Percentiles rank a stretch among this genome's conserved stretches.
Evolutionary conservation across 2,113 vertebrate species (phyloP).

Genomic region (Phyllostomus hastatus): DNA sequence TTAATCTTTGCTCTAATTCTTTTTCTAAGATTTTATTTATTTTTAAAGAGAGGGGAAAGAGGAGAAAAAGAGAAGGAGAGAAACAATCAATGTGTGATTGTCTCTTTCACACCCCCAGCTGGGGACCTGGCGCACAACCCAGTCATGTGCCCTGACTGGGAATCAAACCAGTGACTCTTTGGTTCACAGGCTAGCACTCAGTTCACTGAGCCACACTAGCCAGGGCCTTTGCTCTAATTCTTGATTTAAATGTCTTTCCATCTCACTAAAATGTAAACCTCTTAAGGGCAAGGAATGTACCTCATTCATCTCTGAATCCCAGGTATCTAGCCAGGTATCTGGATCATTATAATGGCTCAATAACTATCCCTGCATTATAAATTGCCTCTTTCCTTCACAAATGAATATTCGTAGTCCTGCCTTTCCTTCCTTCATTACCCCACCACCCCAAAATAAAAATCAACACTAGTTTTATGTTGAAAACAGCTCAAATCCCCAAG

Average conservation of each 20-base stretch:
- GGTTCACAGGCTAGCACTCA: too few species aligned
- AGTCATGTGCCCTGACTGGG: too few species aligned
- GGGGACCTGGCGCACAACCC: too few species aligned
- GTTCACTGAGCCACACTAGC: too few species aligned
- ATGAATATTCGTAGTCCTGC: not conserved
- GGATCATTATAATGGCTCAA: not conserved
- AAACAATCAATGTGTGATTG: too few species aligned
- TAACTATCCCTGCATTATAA: not conserved
- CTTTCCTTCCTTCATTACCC: not conserved
- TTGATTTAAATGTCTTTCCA: not conserved
- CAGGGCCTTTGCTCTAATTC: not conserved
- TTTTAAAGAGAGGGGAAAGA: too few species aligned
- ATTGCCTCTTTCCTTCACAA: not conserved
- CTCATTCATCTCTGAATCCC: constrained; percentile 10
- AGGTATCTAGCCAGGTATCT: not conserved
- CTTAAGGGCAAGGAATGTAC: not conserved
- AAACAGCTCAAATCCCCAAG: not conserved
- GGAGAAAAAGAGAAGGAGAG: too few species aligned
- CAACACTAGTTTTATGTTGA: not conserved
- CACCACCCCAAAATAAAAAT: not conserved
- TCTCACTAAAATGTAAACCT: not conserved
- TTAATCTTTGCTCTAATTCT: not conserved
- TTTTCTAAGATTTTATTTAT: too few species aligned
- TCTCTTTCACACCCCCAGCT: too few species aligned
- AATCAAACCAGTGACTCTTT: too few species aligned